Evolutionary conservation across 2,113 vertebrate genomes (phyloP).

Genomic region (Perognathus longimembris): DNA sequence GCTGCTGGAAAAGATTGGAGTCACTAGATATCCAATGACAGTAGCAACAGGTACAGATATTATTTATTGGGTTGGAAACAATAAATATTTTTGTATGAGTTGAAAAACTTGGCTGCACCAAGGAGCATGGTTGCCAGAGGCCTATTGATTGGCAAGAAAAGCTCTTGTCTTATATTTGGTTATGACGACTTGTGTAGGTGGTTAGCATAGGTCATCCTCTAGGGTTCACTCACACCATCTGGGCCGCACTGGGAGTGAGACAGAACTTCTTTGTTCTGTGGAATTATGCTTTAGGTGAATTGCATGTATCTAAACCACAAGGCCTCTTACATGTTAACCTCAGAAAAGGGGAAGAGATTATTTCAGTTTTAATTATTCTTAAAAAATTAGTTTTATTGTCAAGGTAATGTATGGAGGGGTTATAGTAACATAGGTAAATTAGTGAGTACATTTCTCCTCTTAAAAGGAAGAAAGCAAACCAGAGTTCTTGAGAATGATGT

Average conservation of each 20-base stretch:
- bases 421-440: no score
- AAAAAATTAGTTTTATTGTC: no score
- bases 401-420: no score
- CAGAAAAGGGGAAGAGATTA: not conserved
- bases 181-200: not conserved
- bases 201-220: not conserved
- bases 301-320: not conserved
- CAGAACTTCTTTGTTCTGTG: not conserved
- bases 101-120: not conserved
- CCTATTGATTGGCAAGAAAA: not conserved
- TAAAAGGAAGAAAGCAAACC: conserved; percentile 26
- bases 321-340: not conserved
- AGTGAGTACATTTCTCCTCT: not conserved
- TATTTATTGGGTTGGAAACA: conserved; percentile 16
- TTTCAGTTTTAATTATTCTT: not conserved
- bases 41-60: not conserved
- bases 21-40: not conserved
- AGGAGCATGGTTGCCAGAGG: not conserved
- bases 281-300: not conserved
- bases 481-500: not conserved
- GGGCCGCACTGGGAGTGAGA: not conserved
- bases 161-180: not conserved
- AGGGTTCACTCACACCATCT: no score
- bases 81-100: not conserved
- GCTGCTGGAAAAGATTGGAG: conserved; percentile 2